Evolutionary conservation across 2,888 invertebrate species (phyloP), one percentile per base, ranked within the genome.

Genomic region (Acleris emargana): DNA sequence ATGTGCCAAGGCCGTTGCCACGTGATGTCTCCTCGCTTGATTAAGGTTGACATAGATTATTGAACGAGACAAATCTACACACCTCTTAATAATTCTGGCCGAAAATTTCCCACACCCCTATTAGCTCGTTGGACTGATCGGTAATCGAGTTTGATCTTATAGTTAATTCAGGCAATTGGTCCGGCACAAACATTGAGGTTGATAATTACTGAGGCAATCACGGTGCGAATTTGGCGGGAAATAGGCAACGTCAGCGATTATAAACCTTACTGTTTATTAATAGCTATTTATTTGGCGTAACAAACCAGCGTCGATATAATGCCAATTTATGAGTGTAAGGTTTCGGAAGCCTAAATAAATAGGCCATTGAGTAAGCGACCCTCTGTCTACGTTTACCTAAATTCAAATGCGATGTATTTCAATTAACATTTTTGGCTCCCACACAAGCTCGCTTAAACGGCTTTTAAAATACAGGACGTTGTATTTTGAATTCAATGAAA

Each of bases 241-340:
- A n/a, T 16, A 28, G 38, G 20, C 13, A 11, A 16, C 20, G 54
- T 5, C 32, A 20, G 5, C 49, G 28, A 16, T 6, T 50, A 57
- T 25, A 51, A 58, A 38, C 32, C 43, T 63, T 58, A n/a, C 42
- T 5, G 59, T 16, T 54, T 43, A 64, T 60, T 64, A 55, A 60
- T 43, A 60, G 50, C 59, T 59, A 64, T 64, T 64, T 64, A 64
- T 60, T 59, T 49, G 43, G 59, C 50, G 17, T 64, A 58, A 49
- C 54, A 18, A 49, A 5, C 59, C 58, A 38, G 17, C 42, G 64
- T 55, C 59, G 45, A 64, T 64, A 64, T 54, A 64, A 55, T 64
- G 50, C 42, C 43, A 60, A 60, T 55, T 64, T 60, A 59, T 22
- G 59, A 51, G 50, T 60, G 1, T 45, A 43, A 43, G 13, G 17